phyloP scores from a whole-genome alignment of 2,113 vertebrate genomes.

The Archilochus colubris region DNA sequence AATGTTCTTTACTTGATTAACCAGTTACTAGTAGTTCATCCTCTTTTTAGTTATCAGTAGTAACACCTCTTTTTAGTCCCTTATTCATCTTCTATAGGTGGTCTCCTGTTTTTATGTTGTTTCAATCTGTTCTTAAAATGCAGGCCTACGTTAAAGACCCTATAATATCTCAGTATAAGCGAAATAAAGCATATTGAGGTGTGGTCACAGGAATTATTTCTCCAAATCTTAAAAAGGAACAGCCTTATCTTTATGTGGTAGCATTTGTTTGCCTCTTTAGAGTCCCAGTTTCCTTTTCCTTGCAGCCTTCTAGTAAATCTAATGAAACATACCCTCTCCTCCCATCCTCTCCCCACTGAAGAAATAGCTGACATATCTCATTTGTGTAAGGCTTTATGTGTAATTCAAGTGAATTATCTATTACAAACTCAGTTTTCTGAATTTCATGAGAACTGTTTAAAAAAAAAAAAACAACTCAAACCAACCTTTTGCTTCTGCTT shows the following conservation, averaged over 20 bases:
- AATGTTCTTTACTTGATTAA: background rate
- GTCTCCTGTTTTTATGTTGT: background rate
- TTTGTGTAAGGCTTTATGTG: background rate
- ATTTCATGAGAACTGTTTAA: background rate
- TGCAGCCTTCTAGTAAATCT: background rate
- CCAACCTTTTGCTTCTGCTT: background rate
- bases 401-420: background rate
- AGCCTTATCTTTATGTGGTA: background rate
- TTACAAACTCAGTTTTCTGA: background rate
- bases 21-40: background rate
- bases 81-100: background rate
- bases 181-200: accelerated
- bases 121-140: background rate
- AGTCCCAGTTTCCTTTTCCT: background rate
- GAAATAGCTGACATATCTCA: background rate
- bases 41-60: background rate
- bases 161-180: background rate
- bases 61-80: background rate
- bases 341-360: background rate
- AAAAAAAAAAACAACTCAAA: background rate
- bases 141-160: background rate
- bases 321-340: no score
- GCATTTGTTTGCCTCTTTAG: background rate
- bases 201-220: background rate
- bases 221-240: background rate